Evolutionary conservation across 2,797 vertebrate species (phyloP), one percentile per base, ranked within the genome.

Genomic region (Thripadectes ignobilis): DNA sequence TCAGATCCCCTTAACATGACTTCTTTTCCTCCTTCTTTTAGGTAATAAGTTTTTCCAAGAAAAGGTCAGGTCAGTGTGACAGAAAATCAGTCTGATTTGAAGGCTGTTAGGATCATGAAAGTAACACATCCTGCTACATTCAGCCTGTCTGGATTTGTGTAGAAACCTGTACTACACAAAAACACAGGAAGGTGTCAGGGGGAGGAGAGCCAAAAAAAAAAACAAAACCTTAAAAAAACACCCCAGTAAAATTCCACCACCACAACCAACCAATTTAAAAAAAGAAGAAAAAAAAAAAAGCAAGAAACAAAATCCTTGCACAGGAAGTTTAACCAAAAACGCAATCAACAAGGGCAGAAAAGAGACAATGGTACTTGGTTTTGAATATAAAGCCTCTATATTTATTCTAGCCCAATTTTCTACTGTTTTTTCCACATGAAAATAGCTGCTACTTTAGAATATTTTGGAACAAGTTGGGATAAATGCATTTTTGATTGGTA

Each of bases 71-170:
- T 36, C 51, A 96, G 46, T 4, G 23, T 92, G 83, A 95, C 95
- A 97, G 94, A 97, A 97, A 97, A 96, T 96, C 88, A 81, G 95
- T 97, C 78, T 73, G 38, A 91, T 91, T 34, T 92, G 89, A 97
- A 96, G 72, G 78, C 83, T 65, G 58, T 93, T 95, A 94, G 72
- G 72, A 94, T 93, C 75, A 81, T 32, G 66, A 38, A 87, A 81
- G 20, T 41, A 90, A 72, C 66, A 68, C 32, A 34, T 59, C 18
- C 84, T 76, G 49, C 45, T 76, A 30, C 27, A 89, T 77, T 75
- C 78, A 65, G 43, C 54, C 54, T 23, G 10, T 19, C 41, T 90
- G 38, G 77, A 95, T 57, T 15, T 62, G 67, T 69, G 49, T 63
- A 94, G 66, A 81, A 93, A 48, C n/a, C 55, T 34, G 23, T 16